Conservation (phyloP, 2,113 vertebrate species). For the Oreocharis arfaki region DNA sequence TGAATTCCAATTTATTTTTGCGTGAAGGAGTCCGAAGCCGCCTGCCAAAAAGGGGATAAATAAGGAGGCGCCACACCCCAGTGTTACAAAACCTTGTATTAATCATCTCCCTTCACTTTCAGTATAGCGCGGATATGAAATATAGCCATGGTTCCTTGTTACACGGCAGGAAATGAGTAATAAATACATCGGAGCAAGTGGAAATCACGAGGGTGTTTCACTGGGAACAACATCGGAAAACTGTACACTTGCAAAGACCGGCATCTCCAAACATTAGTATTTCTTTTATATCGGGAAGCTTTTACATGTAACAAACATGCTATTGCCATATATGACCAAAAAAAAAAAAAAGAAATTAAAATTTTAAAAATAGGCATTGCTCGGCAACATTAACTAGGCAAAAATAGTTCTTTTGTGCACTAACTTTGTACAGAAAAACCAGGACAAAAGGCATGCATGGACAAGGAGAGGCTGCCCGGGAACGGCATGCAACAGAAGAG, state of each 20-base stretch:
- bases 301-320: constrained; percentile 86
- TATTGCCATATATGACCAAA: constrained; percentile 74
- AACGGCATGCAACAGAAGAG: constrained; percentile 75
- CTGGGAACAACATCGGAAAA: constrained; percentile 81
- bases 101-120: constrained; percentile 84
- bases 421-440: constrained; percentile 78
- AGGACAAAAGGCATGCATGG: constrained; percentile 76
- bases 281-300: constrained; percentile 75
- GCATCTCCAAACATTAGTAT: constrained; percentile 79
- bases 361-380: constrained; percentile 82
- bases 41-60: neutral
- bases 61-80: constrained; percentile 68
- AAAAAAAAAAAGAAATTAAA: neutral
- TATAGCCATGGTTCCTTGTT: constrained; percentile 78
- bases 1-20: neutral
- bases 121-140: constrained; percentile 80
- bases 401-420: constrained; percentile 86
- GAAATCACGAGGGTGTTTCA: constrained; percentile 77
- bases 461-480: constrained; percentile 70
- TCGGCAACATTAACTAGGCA: constrained; percentile 83
- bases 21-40: neutral
- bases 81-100: constrained; percentile 88
- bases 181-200: constrained; percentile 83
- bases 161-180: constrained; percentile 80
- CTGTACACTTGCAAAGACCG: constrained; percentile 83